Evolutionary conservation across 64 coral and sea anemone genomes (phyloP).

Genomic region (Hydrozoanthus tunicans): DNA sequence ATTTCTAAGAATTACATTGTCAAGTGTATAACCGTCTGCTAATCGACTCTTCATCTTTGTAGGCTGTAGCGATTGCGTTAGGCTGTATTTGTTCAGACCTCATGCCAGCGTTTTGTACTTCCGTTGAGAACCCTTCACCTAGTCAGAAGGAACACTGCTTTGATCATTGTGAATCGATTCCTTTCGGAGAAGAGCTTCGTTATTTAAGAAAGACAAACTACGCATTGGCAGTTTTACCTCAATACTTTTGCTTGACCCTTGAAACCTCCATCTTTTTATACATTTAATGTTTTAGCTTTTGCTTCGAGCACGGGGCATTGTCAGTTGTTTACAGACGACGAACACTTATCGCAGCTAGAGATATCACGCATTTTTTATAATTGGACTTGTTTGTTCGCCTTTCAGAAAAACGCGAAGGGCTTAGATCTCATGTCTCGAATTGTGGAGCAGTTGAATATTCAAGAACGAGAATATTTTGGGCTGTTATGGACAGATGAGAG

Average conservation of each 20-base stretch:
- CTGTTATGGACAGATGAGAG: slow-evolving; percentile 42
- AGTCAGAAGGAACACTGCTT: too few species aligned
- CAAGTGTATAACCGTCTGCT: background rate
- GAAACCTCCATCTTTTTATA: background rate
- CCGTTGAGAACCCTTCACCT: background rate
- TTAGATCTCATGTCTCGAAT: slow-evolving; percentile 59
- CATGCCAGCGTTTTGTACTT: slow-evolving; percentile 29
- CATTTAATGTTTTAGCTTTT: slow-evolving; percentile 17
- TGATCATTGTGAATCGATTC: too few species aligned
- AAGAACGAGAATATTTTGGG: slow-evolving; percentile 52
- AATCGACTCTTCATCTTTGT: background rate
- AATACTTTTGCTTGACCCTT: background rate
- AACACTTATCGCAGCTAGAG: background rate
- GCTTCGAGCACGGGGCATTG: background rate
- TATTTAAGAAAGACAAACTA: background rate
- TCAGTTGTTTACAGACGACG: background rate
- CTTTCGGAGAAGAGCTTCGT: too few species aligned
- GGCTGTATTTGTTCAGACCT: slow-evolving; percentile 26
- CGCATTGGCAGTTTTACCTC: background rate
- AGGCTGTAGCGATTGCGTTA: background rate
- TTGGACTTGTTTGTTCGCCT: background rate
- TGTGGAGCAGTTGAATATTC: slow-evolving; percentile 52
- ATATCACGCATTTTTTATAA: background rate
- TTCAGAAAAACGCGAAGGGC: slow-evolving; percentile 56
- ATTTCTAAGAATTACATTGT: background rate